Evolutionary conservation across 2,888 invertebrate species (phyloP).

Genomic region (Cerastis rubricosa): DNA sequence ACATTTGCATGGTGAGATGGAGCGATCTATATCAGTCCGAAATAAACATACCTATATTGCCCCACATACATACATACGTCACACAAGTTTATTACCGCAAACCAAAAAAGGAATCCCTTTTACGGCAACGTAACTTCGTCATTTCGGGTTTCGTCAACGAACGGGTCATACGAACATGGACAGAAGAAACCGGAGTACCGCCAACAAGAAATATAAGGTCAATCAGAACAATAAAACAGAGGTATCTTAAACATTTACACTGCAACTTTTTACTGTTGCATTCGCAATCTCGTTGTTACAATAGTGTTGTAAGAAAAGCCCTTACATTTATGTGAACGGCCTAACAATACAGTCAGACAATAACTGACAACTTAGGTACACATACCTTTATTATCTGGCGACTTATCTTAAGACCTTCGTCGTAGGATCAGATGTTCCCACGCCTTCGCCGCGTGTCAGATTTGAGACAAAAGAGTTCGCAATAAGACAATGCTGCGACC

Average conservation of each 20-base stretch:
- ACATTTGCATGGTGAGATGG: slow-evolving; percentile 22
- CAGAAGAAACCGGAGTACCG: slow-evolving; percentile 40
- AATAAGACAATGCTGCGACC: slow-evolving; percentile 68
- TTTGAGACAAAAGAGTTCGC: slow-evolving; percentile 73
- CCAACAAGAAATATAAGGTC: slow-evolving; percentile 52
- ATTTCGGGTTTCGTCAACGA: slow-evolving; percentile 41
- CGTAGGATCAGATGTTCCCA: slow-evolving; percentile 72
- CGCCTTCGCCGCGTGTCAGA: slow-evolving; percentile 71
- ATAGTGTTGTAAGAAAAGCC: slow-evolving; percentile 82
- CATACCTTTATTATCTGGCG: slow-evolving; percentile 65
- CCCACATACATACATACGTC: slow-evolving; percentile 23
- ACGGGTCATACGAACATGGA: slow-evolving; percentile 32
- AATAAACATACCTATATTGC: slow-evolving; percentile 31
- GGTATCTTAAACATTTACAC: slow-evolving; percentile 50
- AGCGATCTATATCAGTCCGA: slow-evolving; percentile 29
- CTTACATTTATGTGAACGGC: slow-evolving; percentile 81
- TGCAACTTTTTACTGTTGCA: slow-evolving; percentile 65
- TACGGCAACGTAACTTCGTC: slow-evolving; percentile 30
- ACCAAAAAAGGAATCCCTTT: slow-evolving; percentile 51
- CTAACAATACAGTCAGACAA: slow-evolving; percentile 79
- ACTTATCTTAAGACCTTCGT: slow-evolving; percentile 67
- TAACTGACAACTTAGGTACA: slow-evolving; percentile 73
- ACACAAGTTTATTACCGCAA: slow-evolving; percentile 33
- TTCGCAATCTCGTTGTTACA: slow-evolving; percentile 78
- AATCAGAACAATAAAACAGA: slow-evolving; percentile 55